Evolutionary conservation across 2,888 invertebrate genomes (phyloP).

Genomic region (Pharmacophagus antenor): DNA sequence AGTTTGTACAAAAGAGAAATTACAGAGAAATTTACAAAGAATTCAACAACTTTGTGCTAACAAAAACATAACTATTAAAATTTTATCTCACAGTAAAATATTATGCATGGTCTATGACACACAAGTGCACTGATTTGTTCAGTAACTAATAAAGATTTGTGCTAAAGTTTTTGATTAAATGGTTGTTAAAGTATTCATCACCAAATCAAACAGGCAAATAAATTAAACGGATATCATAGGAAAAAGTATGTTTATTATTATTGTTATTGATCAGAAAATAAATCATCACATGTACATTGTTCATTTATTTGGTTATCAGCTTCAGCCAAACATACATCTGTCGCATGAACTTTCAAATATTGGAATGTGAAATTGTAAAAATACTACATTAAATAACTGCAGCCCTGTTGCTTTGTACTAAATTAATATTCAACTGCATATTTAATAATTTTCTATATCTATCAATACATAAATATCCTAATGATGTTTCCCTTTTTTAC

Average conservation of each 20-base stretch:
- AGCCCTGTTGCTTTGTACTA: slow-evolving; percentile 48
- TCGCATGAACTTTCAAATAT: slow-evolving; percentile 47
- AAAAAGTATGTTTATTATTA: slow-evolving; percentile 63
- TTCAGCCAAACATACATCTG: slow-evolving; percentile 54
- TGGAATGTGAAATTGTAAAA: slow-evolving; percentile 64
- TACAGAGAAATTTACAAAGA: too few species aligned
- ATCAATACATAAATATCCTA: slow-evolving; percentile 50
- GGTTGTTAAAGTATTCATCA: too few species aligned
- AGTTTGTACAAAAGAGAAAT: too few species aligned
- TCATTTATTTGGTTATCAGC: slow-evolving; percentile 71
- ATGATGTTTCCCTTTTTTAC: slow-evolving; percentile 48
- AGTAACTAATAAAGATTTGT: too few species aligned
- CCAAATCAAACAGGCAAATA: slow-evolving; percentile 4
- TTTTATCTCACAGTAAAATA: too few species aligned
- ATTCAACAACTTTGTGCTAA: too few species aligned
- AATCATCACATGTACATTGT: slow-evolving; percentile 59
- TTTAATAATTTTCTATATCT: slow-evolving; percentile 44
- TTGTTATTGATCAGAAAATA: slow-evolving; percentile 64
- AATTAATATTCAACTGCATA: slow-evolving; percentile 31
- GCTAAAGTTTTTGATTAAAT: too few species aligned
- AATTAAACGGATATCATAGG: slow-evolving; percentile 30
- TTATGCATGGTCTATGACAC: too few species aligned
- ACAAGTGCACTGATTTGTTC: too few species aligned
- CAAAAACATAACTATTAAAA: too few species aligned
- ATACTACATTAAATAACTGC: slow-evolving; percentile 39